Base-by-base conservation (phyloP, 2,797 vertebrate species). In the Heliangelus exortis region DNA sequence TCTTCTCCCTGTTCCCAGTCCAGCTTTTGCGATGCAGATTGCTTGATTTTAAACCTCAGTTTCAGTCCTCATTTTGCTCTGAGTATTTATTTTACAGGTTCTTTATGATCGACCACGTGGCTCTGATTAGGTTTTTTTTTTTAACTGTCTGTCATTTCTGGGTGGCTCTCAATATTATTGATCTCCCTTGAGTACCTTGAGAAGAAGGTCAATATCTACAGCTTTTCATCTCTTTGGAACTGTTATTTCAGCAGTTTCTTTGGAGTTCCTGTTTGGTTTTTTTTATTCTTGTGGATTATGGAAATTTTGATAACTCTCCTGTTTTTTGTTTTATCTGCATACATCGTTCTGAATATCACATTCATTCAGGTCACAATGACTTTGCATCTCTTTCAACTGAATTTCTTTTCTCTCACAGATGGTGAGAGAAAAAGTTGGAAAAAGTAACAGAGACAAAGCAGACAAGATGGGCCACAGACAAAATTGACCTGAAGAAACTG, bases 171-270 rank as follows among this genome's bases (percentile, higher is more conserved):
- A 75, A 15, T 66, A 87, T 72, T 94, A 96, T 95, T 26, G 84
- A 95, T 95, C 67, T 15, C 73, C 76, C 45, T 61, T 43, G 65
- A 83, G 21, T 25, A 84, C 61, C 53, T 94, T 65, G 66, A 86
- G 79, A 85, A 92, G 26, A 34, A 59, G 28, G 62, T 92, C 78
- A 89, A 45, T 89, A 85, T 36, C 54, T 81, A n/a, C 43, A 72
- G 34, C n/a, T 75, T 80, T 94, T 95, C 19, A 90, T 66, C n/a
- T 84, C 78, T 83, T 95, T 45, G 66, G 61, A 91, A 85, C 41
- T 91, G 15, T 62, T 82, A 55, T 77, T 87, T 51, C 7, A 1
- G 43, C 29, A 71, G 15, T 58, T 87, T 87, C 47, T 89, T 74
- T 54, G 45, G 63, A 65, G 41, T 50, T 89, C 22, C 41, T 83